phyloP scores from a whole-genome alignment of 2,113 vertebrate species.

The Ameiurus melas region DNA sequence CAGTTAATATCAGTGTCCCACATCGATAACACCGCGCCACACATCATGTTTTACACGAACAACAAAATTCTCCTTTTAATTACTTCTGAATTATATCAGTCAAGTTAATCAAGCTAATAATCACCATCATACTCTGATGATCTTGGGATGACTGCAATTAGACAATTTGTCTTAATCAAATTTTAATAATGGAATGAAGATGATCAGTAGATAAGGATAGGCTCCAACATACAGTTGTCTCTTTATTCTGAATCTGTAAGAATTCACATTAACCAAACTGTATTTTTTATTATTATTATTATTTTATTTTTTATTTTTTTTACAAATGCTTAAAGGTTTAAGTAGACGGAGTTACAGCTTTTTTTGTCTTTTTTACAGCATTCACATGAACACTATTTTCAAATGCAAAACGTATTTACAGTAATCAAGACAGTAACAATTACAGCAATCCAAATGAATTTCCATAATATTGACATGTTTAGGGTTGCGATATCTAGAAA shows the following conservation, averaged over 20 bases:
- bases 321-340: not conserved
- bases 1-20: not conserved
- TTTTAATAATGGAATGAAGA: not conserved
- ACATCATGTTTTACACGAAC: not conserved
- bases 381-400: not conserved
- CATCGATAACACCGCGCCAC: not conserved
- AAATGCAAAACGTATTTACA: not conserved
- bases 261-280: not conserved
- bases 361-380: not conserved
- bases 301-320: too few species aligned
- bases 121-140: not conserved
- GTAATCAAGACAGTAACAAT: not conserved
- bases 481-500: not conserved
- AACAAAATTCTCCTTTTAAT: not conserved
- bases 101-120: constrained; percentile 22
- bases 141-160: constrained; percentile 2
- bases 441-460: not conserved
- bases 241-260: not conserved
- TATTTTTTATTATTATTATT: not conserved
- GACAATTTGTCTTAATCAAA: not conserved
- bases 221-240: not conserved
- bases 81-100: not conserved
- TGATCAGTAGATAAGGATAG: not conserved
- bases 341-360: not conserved
- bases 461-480: not conserved